Base-by-base conservation (phyloP, 2,113 vertebrate species). In the Periophthalmus modestus region DNA sequence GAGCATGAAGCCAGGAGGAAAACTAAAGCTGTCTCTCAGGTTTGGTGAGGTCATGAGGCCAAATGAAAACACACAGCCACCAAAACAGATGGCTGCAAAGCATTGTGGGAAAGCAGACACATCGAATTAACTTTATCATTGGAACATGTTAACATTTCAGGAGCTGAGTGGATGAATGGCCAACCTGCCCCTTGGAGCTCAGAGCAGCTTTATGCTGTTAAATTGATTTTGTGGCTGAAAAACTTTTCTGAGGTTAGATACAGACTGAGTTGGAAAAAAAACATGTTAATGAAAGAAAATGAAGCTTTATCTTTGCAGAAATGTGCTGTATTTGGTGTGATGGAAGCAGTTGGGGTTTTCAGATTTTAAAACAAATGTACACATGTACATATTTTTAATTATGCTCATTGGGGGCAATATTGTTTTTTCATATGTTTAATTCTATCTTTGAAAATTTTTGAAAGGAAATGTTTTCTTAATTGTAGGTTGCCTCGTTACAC, bases 211-310 rank as follows among this genome's bases (percentile, higher is more conserved):
- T 71, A 52, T 47, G 54, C 67, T 6, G n/a, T 43, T 24, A 58
- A 70, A 77, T 43, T 66, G 57, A 76, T 71, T 71, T 71, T 18
- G 48, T 69, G 65, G 54, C 48, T 66, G 54, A 54, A 28, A 28
- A 75, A 21, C 47, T 58, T 7, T 54, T 62, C 14, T 24, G 62
- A 71, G 21, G 12, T 23, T 28, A 66, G 13, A 65, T 50, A 34
- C 12, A 28, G 54, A 33, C 65, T 33, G 28, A 2, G 19, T 23
- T 24, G 54, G 28, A n/a, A 59, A 63, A 57, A 50, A 24, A 39
- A 19, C 28, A 63, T 9, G 3, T 48, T 39, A 63, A 63, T 62
- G 2, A 2, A 34, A 15, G 14, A 16, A 16, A 62, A 18, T 28
- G 0, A 23, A 21, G 47, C 47, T 48, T 3, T 14, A 48, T 14